Base-by-base conservation (phyloP, 2,888 invertebrate genomes). In the Drosophila greeni region DNA sequence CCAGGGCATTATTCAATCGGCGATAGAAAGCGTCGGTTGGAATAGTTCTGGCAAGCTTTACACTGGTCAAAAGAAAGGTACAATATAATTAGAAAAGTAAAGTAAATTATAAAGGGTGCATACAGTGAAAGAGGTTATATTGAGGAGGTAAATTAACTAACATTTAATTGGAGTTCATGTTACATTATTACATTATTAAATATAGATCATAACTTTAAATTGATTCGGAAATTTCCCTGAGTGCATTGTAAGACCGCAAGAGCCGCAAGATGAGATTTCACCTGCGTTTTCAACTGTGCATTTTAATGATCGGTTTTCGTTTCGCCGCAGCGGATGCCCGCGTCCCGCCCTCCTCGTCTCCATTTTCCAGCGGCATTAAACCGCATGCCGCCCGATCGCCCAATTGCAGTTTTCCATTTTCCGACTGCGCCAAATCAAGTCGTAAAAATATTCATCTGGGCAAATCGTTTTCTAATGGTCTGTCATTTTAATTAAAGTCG, bases 401-500 rank as follows among this genome's bases (percentile, higher is more conserved):
- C 66, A 61, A 67, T 62, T 59, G 59, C 66, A 59, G 59, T 67
- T 67, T 55, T 67, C 59, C 60, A 60, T 58, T 66, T 60, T 59
- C 60, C 70, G 67, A 70, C 61, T 79, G 72, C 58, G 61, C 66
- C 66, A 79, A 66, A 72, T 74, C 65, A 67, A 70, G 66, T 49
- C 57, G 69, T 66, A 53, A 69, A 74, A 75, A 56, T 53, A 58
- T 69, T 67, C 69, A 67, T 67, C 69, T 49, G 69, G 53, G 47
- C 69, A 67, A 67, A 67, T 58, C 60, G 69, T 67, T 67, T 68
- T 69, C 67, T 69, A 67, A 67, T 67, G 67, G 69, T 23, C 66
- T 53, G 68, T 68, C 67, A 67, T 60, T 69, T 67, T 69, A 67
- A 67, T 67, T 68, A 67, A 67, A 67, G 60, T 43, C 52, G 52